Base-by-base conservation (phyloP, 2,797 vertebrate genomes). In the Poecilia gillii region DNA sequence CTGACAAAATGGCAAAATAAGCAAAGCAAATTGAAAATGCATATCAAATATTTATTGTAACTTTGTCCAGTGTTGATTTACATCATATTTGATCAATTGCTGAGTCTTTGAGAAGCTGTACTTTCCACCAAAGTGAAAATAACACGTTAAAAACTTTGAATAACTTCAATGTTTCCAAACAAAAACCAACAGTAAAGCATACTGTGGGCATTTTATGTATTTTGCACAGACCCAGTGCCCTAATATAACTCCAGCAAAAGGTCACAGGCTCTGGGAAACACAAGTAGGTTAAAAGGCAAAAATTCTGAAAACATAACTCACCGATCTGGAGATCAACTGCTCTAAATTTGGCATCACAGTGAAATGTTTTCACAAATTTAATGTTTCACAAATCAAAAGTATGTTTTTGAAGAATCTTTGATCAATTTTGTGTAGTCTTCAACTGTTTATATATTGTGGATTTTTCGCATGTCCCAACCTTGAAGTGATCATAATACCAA, bases 51-150 rank as follows among this genome's bases (percentile, higher is more conserved):
- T 18, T 16, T 6, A 59, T 7, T 66, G 20, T 9, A 39, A 33
- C 39, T 55, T 31, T 36, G 28, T 53, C 53, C 72, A 47, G 39
- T 68, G 11, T 72, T 77, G 49, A 45, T 43, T 76, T 82, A 25
- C 53, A 36, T 47, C 71, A 75, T 1, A 49, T 11, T 36, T 80
- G 20, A 14, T 80, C 33, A 62, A 79, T 12, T 2, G 20, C 12
- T 33, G 9, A 74, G n/a, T 59, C 14, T 7, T 14, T 66, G 39
- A 55, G 2, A 14, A 43, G 18, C 53, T 45, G 12, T 28, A 57
- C 18, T 36, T 47, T 20, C 16, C 7, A 70, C 33, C n/a, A 23
- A 59, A 47, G 59, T 16, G 6, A 43, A 55, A 55, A 6, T 25
- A 7, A 59, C 14, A 74, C 33, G 2, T 45, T 28, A 20, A 28